These are phyloP conservation scores for Oreamnos americanus DNA, from an alignment of 2,113 vertebrate species.

Conservation along the genomic window DNA sequence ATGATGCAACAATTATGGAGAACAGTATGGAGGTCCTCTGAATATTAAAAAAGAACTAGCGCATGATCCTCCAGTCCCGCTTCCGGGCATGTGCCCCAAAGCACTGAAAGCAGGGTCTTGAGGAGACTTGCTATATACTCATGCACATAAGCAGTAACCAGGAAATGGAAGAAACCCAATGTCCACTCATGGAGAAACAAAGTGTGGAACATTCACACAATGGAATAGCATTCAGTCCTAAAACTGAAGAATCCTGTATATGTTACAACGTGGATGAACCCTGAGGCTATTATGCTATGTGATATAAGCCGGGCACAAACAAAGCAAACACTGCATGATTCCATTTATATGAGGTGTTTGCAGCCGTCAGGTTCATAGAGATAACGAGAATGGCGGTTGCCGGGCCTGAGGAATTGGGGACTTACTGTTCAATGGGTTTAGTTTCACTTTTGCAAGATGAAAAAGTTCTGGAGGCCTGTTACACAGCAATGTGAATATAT, in stretches of 20 bases:
- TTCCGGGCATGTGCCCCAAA: neutral
- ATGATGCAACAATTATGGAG: neutral
- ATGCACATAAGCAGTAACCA: neutral
- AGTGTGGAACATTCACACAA: neutral
- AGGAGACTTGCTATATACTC: neutral
- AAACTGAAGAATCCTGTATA: neutral
- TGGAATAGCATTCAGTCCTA: neutral
- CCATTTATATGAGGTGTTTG: neutral
- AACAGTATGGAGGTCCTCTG: neutral
- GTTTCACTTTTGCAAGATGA: neutral
- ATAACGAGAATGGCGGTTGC: neutral
- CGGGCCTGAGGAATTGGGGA: neutral
- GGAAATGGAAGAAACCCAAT: neutral
- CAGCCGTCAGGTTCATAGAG: neutral
- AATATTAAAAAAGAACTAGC: neutral
- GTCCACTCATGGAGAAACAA: neutral
- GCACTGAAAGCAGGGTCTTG: neutral
- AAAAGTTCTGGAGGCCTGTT: neutral
- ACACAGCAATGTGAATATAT: neutral
- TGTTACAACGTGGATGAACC: neutral
- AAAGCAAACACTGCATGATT: neutral
- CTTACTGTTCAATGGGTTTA: neutral
- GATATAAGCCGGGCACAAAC: neutral
- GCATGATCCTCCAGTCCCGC: accelerated
- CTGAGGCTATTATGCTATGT: neutral